These are phyloP conservation scores for Eubasilissa regina DNA, from an alignment of 1,140 invertebrate genomes.

Conservation along the genomic window DNA sequence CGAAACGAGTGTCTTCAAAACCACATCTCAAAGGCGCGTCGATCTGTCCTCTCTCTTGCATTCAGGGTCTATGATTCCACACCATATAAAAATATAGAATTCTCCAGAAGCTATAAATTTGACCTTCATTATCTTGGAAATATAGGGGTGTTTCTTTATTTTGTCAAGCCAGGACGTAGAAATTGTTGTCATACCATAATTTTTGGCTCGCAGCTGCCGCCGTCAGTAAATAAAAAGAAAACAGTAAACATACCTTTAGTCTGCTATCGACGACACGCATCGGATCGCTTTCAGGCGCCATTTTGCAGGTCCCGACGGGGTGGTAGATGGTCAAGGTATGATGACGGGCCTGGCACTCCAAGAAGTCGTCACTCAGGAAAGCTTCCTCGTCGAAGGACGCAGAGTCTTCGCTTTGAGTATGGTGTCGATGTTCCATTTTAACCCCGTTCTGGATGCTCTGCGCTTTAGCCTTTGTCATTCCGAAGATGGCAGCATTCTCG, in stretches of 20 bases:
- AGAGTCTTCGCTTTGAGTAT: neutral
- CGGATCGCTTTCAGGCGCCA: constrained; percentile 72
- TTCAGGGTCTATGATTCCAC: too few relatives aligned
- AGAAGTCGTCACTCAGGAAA: constrained; percentile 77
- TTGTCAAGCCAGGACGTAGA: too few relatives aligned
- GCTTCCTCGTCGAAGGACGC: constrained; percentile 56
- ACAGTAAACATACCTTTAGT: constrained; percentile 65
- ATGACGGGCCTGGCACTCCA: constrained; percentile 69
- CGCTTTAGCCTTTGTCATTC: constrained; percentile 34
- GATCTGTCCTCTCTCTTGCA: too few relatives aligned
- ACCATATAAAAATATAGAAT: too few relatives aligned
- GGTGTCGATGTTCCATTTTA: constrained; percentile 68
- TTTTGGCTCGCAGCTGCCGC: too few relatives aligned
- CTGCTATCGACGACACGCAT: constrained; percentile 74
- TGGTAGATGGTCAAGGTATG: constrained; percentile 70
- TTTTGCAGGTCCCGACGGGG: constrained; percentile 75
- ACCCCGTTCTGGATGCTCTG: neutral
- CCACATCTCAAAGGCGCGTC: too few relatives aligned
- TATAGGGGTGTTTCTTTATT: too few relatives aligned
- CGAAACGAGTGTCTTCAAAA: too few relatives aligned
- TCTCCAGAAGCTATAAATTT: too few relatives aligned
- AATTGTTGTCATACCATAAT: too few relatives aligned
- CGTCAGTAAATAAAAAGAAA: too few relatives aligned
- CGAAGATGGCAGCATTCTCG: constrained; percentile 62
- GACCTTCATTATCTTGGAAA: too few relatives aligned